phyloP scores from a whole-genome alignment of 2,797 vertebrate genomes.

The Remorina albescens region DNA sequence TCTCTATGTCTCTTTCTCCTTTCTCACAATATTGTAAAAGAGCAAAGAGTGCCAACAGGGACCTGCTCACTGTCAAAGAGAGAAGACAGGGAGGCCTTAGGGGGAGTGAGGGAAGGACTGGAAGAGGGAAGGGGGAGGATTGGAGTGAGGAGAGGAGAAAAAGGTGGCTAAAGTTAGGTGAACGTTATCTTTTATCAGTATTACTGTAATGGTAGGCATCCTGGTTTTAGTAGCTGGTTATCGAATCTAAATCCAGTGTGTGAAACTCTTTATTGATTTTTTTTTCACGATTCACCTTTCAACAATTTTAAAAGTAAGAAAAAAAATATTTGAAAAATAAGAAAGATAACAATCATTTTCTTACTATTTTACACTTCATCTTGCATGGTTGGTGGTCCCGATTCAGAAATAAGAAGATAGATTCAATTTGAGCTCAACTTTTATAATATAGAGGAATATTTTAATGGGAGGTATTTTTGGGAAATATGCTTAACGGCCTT shows the following conservation, averaged over 20 bases:
- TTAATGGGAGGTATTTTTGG: not conserved
- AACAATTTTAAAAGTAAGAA: slow-evolving; percentile 9
- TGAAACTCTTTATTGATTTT: not conserved
- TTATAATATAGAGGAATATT: not conserved
- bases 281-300: not conserved
- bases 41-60: slow-evolving; percentile 75
- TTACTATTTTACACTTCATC: not conserved
- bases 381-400: not conserved
- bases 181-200: slow-evolving; percentile 34
- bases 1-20: slow-evolving; percentile 41
- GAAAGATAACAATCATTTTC: too few species aligned
- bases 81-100: slow-evolving; percentile 73
- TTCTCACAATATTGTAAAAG: slow-evolving; percentile 75
- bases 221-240: not conserved
- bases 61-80: slow-evolving; percentile 78
- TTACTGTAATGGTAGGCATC: slow-evolving; percentile 22
- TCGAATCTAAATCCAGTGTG: slow-evolving; percentile 12
- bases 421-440: not conserved
- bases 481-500: not conserved
- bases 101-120: slow-evolving; percentile 55
- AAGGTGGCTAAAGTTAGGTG: slow-evolving; percentile 31
- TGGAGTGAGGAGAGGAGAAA: slow-evolving; percentile 18
- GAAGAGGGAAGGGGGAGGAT: slow-evolving; percentile 17
- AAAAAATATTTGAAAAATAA: too few species aligned
- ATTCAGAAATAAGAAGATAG: not conserved